A percentile compares a stretch with the other conserved stretches of the same genome.
Evolutionary conservation across 2,797 vertebrate genomes (phyloP).

Genomic region (Setipinna tenuifilis): DNA sequence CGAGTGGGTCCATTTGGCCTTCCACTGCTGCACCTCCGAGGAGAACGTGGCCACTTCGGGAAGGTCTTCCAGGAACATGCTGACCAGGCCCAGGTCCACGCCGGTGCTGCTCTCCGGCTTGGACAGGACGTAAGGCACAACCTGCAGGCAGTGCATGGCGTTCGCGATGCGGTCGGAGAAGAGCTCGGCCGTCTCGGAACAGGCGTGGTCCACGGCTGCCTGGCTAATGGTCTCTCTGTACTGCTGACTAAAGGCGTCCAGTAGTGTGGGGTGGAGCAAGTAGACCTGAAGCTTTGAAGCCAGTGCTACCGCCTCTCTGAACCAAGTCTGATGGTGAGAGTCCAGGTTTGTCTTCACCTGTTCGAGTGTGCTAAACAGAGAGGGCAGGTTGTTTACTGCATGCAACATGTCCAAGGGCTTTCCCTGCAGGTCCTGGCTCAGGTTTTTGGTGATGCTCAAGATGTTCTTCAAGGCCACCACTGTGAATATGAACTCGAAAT

Average conservation of each 20-base stretch:
- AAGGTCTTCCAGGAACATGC: slow-evolving; percentile 76
- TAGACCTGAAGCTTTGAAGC: slow-evolving; percentile 70
- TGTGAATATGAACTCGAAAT: slow-evolving; percentile 78
- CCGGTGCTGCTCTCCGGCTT: slow-evolving; percentile 75
- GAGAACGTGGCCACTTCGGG: slow-evolving; percentile 73
- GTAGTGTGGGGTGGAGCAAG: slow-evolving; percentile 70
- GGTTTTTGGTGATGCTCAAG: slow-evolving; percentile 65
- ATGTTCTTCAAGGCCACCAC: slow-evolving; percentile 76
- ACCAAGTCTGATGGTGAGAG: slow-evolving; percentile 75
- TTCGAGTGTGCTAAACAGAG: slow-evolving; percentile 65
- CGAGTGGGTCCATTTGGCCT: slow-evolving; percentile 76
- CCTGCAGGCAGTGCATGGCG: slow-evolving; percentile 78
- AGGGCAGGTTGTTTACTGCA: slow-evolving; percentile 67
- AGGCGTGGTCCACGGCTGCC: slow-evolving; percentile 69
- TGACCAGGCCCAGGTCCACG: slow-evolving; percentile 69
- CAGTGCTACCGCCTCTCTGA: slow-evolving; percentile 72
- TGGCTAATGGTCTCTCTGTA: slow-evolving; percentile 73
- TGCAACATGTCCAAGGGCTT: slow-evolving; percentile 76
- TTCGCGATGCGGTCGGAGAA: slow-evolving; percentile 74
- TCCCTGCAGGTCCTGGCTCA: slow-evolving; percentile 75
- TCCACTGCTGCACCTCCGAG: slow-evolving; percentile 76
- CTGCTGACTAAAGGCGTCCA: slow-evolving; percentile 72
- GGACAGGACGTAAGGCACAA: slow-evolving; percentile 85
- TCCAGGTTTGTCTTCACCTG: slow-evolving; percentile 68
- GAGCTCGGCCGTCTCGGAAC: slow-evolving; percentile 72